These are phyloP conservation scores for Erebia epiphron DNA, from an alignment of 2,888 invertebrate genomes.

Conservation along the genomic window DNA sequence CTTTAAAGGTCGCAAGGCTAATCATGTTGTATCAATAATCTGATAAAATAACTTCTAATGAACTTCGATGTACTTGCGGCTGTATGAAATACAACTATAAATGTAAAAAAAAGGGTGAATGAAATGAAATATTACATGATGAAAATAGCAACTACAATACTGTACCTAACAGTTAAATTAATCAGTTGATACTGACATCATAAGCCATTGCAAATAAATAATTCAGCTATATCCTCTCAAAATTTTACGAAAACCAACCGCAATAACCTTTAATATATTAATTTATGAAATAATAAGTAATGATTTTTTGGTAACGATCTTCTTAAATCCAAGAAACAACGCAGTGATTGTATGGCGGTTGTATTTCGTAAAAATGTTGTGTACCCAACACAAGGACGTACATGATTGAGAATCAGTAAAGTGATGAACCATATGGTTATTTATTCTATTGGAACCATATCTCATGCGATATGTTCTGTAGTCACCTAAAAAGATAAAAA, in stretches of 20 bases:
- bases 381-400: conserved; percentile 54
- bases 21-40: conserved; percentile 54
- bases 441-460: conserved; percentile 71
- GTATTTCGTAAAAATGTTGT: conserved; percentile 26
- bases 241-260: conserved; percentile 26
- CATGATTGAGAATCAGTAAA: conserved; percentile 66
- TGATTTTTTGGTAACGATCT: no score
- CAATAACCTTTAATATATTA: background rate
- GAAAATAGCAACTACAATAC: conserved; percentile 3
- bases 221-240: conserved; percentile 11
- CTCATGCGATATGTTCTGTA: conserved; percentile 71
- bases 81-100: background rate
- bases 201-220: conserved; percentile 19
- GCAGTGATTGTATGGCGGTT: conserved; percentile 11
- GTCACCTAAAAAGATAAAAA: conserved; percentile 68
- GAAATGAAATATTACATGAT: conserved; percentile 11
- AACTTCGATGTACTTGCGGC: background rate
- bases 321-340: no score
- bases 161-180: background rate
- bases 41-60: conserved; percentile 9
- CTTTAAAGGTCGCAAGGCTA: conserved; percentile 54
- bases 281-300: background rate
- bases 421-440: conserved; percentile 63
- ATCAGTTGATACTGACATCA: conserved; percentile 26
- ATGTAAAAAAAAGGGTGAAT: background rate